These are phyloP conservation scores for Aplodontia rufa DNA, from an alignment of 2,113 vertebrate genomes.

Conservation along the genomic window DNA sequence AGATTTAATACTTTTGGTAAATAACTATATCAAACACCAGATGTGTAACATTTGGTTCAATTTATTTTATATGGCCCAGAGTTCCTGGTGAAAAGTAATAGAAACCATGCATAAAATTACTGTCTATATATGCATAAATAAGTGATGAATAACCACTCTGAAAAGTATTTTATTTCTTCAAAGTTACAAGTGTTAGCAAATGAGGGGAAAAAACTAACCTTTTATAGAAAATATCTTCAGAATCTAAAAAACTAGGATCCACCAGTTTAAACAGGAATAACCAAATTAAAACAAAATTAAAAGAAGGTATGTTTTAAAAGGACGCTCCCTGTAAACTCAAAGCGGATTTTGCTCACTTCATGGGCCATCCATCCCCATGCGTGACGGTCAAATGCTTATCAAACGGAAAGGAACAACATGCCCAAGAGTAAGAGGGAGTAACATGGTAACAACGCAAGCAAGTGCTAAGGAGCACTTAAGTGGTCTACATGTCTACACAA, in stretches of 20 bases:
- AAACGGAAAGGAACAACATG: background rate
- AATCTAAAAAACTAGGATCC: constrained; percentile 28
- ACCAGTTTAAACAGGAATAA: constrained; percentile 12
- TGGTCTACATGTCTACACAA: background rate
- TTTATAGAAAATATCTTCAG: constrained; percentile 23
- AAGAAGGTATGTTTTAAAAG: background rate
- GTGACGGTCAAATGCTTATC: background rate
- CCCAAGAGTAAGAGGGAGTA: background rate
- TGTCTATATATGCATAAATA: background rate
- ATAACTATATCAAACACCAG: background rate
- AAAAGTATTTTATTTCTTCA: background rate
- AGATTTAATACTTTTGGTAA: constrained; percentile 34
- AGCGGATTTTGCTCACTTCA: background rate
- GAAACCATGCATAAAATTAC: background rate
- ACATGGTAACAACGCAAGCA: background rate
- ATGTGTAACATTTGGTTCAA: background rate
- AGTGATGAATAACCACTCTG: background rate
- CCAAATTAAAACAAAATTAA: constrained; percentile 14
- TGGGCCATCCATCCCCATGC: background rate
- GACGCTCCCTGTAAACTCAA: background rate
- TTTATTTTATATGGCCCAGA: background rate
- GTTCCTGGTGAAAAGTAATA: background rate
- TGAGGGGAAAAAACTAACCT: background rate
- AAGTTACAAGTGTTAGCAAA: background rate
- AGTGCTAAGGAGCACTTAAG: background rate